phyloP scores from a whole-genome alignment of 2,797 vertebrate genomes.

The Petrocephalus schoutedeni region DNA sequence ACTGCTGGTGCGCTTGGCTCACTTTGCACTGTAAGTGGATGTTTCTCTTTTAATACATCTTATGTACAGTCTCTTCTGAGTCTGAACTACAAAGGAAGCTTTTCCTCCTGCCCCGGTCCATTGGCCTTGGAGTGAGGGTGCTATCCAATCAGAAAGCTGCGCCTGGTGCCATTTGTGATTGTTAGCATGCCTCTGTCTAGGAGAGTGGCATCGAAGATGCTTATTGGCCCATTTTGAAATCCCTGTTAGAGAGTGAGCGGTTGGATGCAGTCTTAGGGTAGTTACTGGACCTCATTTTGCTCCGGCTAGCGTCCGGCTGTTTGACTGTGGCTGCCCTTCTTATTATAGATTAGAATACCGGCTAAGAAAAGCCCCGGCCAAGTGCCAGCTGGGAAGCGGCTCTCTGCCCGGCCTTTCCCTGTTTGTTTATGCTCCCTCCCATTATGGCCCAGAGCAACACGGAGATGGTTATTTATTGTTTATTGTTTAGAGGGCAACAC shows the following conservation, averaged over 20 bases:
- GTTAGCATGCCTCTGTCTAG: background rate
- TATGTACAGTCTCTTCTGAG: background rate
- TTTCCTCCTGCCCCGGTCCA: background rate
- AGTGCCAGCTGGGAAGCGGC: background rate
- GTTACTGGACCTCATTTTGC: background rate
- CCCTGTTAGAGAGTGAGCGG: background rate
- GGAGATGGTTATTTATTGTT: background rate
- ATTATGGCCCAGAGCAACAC: background rate
- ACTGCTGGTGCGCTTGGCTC: background rate
- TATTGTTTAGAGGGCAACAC: background rate
- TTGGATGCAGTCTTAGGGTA: background rate
- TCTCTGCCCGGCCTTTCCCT: background rate
- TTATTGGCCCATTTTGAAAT: background rate
- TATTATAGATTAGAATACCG: background rate
- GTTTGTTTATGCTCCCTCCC: background rate
- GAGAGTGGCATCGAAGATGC: background rate
- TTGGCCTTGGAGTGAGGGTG: background rate
- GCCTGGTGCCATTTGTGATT: background rate
- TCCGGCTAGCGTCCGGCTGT: background rate
- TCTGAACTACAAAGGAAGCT: background rate
- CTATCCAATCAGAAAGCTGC: background rate
- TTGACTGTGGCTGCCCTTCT: background rate
- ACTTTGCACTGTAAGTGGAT: background rate
- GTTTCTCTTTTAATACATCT: background rate
- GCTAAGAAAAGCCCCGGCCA: constrained; percentile 6